Percentiles rank a stretch among this genome's conserved stretches.
These are phyloP conservation scores for Apis florea DNA, from an alignment of 1,140 invertebrate species.

Conservation along the genomic window DNA sequence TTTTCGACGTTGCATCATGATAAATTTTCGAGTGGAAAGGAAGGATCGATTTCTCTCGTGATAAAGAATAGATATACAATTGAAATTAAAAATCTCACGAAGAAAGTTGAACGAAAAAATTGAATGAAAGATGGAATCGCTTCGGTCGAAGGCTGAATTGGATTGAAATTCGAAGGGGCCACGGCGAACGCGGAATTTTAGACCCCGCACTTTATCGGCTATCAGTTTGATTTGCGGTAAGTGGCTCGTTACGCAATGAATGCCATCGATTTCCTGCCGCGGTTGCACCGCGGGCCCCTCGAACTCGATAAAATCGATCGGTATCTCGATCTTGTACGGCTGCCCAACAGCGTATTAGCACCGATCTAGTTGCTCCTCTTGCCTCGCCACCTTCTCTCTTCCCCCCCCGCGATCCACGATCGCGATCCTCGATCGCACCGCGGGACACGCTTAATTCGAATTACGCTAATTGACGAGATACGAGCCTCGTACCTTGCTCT, in stretches of 20 bases:
- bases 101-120: too few relatives aligned
- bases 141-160: background rate
- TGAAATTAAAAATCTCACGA: too few relatives aligned
- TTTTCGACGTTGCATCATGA: too few relatives aligned
- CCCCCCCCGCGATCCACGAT: conserved; percentile 15
- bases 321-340: conserved; percentile 56
- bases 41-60: too few relatives aligned
- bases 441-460: conserved; percentile 63
- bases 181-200: conserved; percentile 53
- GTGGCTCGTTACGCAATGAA: conserved; percentile 72
- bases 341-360: conserved; percentile 56
- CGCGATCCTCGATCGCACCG: conserved; percentile 50
- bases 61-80: too few relatives aligned
- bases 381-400: background rate
- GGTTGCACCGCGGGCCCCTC: conserved; percentile 15
- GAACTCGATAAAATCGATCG: conserved; percentile 60
- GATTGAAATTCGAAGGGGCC: background rate
- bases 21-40: background rate
- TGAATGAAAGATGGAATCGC: background rate
- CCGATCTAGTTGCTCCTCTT: conserved; percentile 37
- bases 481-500: background rate
- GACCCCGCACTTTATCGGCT: conserved; percentile 66
- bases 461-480: conserved; percentile 58
- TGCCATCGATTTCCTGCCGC: conserved; percentile 65
- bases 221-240: conserved; percentile 73